These are phyloP conservation scores for Pyrgilauda ruficollis DNA, from an alignment of 2,113 vertebrate genomes.

Conservation along the genomic window DNA sequence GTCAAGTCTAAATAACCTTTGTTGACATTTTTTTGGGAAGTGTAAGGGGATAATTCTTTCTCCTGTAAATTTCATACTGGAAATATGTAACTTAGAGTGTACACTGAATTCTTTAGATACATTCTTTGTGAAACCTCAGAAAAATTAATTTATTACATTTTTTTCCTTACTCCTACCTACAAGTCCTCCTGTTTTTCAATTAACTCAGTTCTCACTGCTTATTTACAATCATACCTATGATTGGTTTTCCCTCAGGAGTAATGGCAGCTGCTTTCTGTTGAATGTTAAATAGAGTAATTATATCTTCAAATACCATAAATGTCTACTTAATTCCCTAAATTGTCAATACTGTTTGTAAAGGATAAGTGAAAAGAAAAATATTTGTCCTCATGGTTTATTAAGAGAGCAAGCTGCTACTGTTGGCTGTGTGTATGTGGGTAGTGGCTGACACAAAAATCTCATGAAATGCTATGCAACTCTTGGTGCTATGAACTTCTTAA, in stretches of 20 bases:
- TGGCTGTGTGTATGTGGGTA: not conserved
- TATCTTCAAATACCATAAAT: slow-evolving; percentile 37
- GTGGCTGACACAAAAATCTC: not conserved
- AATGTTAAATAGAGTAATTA: slow-evolving; percentile 42
- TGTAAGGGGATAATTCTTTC: not conserved
- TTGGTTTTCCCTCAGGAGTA: slow-evolving; percentile 11
- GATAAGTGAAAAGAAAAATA: slow-evolving; percentile 49
- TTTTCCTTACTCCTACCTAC: not conserved
- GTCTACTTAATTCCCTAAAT: slow-evolving; percentile 37
- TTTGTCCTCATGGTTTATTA: slow-evolving; percentile 17
- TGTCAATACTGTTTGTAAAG: slow-evolving; percentile 32
- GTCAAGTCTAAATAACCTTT: not conserved
- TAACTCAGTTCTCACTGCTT: not conserved
- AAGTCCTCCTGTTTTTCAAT: not conserved
- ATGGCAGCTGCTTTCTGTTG: slow-evolving; percentile 27
- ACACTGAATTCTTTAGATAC: not conserved
- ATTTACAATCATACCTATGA: not conserved
- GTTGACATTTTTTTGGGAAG: not conserved
- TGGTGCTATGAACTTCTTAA: not conserved
- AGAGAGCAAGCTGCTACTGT: not conserved
- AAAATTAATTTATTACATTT: not conserved
- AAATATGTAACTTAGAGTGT: not conserved
- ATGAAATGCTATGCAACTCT: not conserved
- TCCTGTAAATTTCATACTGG: not conserved
- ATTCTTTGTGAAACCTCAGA: not conserved